These are phyloP conservation scores for Periophthalmus modestus DNA, from an alignment of 2,113 vertebrate genomes.

Conservation along the genomic window DNA sequence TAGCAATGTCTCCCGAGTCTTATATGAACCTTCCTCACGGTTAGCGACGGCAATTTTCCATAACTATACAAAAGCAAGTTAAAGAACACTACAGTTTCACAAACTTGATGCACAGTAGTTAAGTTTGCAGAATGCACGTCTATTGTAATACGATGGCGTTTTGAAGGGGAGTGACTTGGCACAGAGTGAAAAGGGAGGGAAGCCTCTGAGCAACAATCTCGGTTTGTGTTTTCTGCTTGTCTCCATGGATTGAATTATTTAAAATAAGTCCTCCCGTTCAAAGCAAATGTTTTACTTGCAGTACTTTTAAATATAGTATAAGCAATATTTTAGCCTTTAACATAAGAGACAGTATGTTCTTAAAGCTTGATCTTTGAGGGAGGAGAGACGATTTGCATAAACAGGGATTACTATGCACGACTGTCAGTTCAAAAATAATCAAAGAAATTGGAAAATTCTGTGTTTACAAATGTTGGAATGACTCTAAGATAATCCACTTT, in stretches of 20 bases:
- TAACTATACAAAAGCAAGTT: too few relatives aligned
- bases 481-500: conserved; percentile 62
- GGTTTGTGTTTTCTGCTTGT: too few relatives aligned
- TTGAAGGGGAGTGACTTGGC: too few relatives aligned
- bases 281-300: neutral
- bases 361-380: conserved; percentile 20
- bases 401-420: conserved; percentile 64
- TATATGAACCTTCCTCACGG: too few relatives aligned
- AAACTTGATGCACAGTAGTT: too few relatives aligned
- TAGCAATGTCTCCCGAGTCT: too few relatives aligned
- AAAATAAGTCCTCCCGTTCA: neutral
- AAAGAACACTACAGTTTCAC: too few relatives aligned
- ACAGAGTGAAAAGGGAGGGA: too few relatives aligned
- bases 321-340: conserved; percentile 33
- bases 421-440: conserved; percentile 72
- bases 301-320: conserved; percentile 6
- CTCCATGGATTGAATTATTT: neutral
- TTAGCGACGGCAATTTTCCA: too few relatives aligned
- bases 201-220: too few relatives aligned
- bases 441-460: conserved; percentile 67
- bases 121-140: too few relatives aligned
- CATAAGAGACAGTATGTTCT: conserved; percentile 47
- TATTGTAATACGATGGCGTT: too few relatives aligned
- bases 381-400: conserved; percentile 64
- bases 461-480: conserved; percentile 57